Evolutionary conservation across 1,140 invertebrate species (phyloP), one percentile per base, ranked within the genome.

Genomic region (Dysdera silvatica): DNA sequence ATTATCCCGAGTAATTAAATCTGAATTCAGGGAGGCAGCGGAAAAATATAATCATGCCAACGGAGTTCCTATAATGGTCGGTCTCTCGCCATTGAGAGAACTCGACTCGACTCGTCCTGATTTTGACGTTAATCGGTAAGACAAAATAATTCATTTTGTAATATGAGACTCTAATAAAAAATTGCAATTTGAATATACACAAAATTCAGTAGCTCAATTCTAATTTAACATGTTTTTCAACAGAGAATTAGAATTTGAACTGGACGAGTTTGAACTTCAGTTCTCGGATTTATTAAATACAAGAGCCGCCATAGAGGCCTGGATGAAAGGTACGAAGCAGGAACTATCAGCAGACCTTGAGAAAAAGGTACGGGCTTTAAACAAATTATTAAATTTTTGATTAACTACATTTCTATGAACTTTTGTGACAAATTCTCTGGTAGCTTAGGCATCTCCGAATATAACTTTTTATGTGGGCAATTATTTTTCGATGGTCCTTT

Each of bases 241-340:
- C 18, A 65, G 62, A 18, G 35, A 20, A 0, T 24, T 65, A 10
- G 62, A 65, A 53, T 54, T 40, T n/a, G 35, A 43, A 4, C 20
- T 65, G 31, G 62, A 65, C 3, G 26, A 4, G 2, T 53, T 65
- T 29, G 55, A 59, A 32, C 28, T 45, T 16, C 55, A 58, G 12
- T 65, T 65, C 6, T 54, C 57, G 33, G 62, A 65, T 45, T 29
- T 65, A 8, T 29, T 37, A 28, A 65, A 57, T 20, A 65, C 62
- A 0, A 57, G 55, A 28, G 14, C 16, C 10, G 62, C 62, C 12
- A 45, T 65, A 8, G 10, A 31, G 43, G 31, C 57, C 3, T 65
- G 62, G 62, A 53, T 65, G 55, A 57, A 58, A 43, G 28, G 18
- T 4, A 35, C 54, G 8, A 26, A 12, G 16, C 24, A 31, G 18